These are phyloP conservation scores for Camponotus fellah DNA, from an alignment of 2,888 invertebrate species.

Conservation along the genomic window DNA sequence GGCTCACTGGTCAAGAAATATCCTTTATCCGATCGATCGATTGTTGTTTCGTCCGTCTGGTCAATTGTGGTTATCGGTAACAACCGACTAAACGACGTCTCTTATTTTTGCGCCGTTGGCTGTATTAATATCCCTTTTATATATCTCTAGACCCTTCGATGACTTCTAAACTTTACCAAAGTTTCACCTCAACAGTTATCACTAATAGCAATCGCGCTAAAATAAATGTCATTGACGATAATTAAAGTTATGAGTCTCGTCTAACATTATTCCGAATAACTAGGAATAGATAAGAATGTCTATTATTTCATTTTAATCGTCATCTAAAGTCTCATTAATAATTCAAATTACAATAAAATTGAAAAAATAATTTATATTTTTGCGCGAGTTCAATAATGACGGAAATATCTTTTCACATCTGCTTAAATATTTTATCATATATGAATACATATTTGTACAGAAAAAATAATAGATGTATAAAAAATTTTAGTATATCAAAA, in stretches of 20 bases:
- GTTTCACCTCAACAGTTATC: slow-evolving; percentile 5
- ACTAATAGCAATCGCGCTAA: slow-evolving; percentile 4
- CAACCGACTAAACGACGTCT: slow-evolving; percentile 47
- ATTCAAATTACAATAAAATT: background rate
- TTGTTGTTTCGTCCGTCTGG: slow-evolving; percentile 62
- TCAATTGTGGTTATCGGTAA: slow-evolving; percentile 62
- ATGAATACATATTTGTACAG: background rate
- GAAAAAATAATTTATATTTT: background rate
- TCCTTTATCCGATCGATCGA: slow-evolving; percentile 62
- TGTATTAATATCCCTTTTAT: slow-evolving; percentile 44
- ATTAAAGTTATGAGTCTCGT: background rate
- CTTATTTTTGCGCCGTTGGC: slow-evolving; percentile 43
- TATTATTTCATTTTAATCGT: background rate
- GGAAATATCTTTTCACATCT: background rate
- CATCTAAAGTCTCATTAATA: background rate
- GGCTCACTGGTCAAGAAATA: slow-evolving; percentile 66
- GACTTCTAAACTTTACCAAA: slow-evolving; percentile 18
- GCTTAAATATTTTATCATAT: background rate
- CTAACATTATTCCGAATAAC: background rate
- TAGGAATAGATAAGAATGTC: background rate
- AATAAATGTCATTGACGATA: background rate
- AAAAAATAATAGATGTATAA: background rate
- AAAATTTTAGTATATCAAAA: background rate
- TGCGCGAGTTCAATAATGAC: background rate
- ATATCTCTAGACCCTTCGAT: slow-evolving; percentile 20